Conservation (phyloP, 1,140 invertebrate species). For the Heliconius melpomene region DNA sequence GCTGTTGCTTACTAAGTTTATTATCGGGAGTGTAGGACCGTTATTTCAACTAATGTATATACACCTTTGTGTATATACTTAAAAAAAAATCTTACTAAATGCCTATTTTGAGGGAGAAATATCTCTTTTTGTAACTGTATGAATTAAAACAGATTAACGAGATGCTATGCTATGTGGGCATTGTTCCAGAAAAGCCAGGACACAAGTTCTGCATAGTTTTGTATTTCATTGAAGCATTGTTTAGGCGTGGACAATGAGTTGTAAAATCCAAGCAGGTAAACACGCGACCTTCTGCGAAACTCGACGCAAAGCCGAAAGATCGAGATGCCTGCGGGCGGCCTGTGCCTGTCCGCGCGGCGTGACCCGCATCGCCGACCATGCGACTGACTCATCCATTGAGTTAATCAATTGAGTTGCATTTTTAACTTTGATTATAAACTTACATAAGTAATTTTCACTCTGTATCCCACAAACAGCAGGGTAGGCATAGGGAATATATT, state of each 20-base stretch:
- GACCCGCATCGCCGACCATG: constrained; percentile 12
- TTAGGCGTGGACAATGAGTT: constrained; percentile 46
- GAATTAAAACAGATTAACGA: background rate
- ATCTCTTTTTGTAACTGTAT: background rate
- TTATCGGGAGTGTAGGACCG: background rate
- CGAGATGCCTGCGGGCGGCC: constrained; percentile 19
- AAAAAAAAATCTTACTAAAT: too few relatives aligned
- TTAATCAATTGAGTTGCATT: background rate
- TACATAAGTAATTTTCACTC: background rate
- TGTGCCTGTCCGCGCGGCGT: constrained; percentile 13
- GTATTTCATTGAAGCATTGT: constrained; percentile 41
- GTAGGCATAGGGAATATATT: too few relatives aligned
- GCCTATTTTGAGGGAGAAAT: background rate
- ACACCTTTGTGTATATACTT: too few relatives aligned
- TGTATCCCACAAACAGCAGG: too few relatives aligned
- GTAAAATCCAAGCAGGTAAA: constrained; percentile 49
- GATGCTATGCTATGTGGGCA: background rate
- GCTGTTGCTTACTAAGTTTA: background rate
- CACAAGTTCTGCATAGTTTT: constrained; percentile 28
- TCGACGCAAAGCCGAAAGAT: constrained; percentile 30
- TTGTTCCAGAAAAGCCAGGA: constrained; percentile 22
- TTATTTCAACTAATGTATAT: background rate
- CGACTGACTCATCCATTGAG: constrained; percentile 12
- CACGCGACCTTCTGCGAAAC: constrained; percentile 43
- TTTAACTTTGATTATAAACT: background rate